Evolutionary conservation across 2,888 invertebrate species (phyloP).

Genomic region (Penaeus monodon): DNA sequence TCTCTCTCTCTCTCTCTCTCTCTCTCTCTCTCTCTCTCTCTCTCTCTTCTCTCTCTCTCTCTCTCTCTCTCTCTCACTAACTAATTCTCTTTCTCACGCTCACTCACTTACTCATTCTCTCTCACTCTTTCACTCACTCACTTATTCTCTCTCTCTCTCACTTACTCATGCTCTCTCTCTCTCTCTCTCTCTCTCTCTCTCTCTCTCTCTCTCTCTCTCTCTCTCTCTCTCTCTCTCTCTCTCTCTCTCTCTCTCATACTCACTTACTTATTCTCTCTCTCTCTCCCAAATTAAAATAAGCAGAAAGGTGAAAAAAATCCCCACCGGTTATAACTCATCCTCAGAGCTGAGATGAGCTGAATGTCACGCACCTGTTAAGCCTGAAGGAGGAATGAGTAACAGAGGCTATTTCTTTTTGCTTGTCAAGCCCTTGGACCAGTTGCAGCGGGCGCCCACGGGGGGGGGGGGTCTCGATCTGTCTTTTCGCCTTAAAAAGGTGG

Average conservation of each 20-base stretch:
- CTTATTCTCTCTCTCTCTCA: constrained; percentile 7
- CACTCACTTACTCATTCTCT: not conserved
- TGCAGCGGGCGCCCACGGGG: no score
- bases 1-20: constrained; percentile 2
- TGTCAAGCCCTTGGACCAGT: no score
- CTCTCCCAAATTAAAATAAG: not conserved
- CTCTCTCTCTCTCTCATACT: constrained; percentile 68
- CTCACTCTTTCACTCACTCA: not conserved
- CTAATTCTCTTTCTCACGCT: constrained; percentile 3
- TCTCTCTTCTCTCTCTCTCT: constrained; percentile 11
- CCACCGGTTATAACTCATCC: no score
- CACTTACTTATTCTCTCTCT: no score
- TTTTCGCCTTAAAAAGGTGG: no score
- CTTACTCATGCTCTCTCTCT: not conserved
- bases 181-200: not conserved
- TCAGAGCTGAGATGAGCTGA: no score
- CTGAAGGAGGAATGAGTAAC: no score
- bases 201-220: not conserved
- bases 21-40: constrained; percentile 12
- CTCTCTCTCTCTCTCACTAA: no score
- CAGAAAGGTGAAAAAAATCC: no score
- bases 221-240: constrained; percentile 65
- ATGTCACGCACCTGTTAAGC: no score
- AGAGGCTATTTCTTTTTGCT: no score
- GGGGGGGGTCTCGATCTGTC: no score